Percentiles rank a stretch among this genome's conserved stretches.
Conservation (phyloP, 2,888 invertebrate species). For the Schizaphis graminum region DNA sequence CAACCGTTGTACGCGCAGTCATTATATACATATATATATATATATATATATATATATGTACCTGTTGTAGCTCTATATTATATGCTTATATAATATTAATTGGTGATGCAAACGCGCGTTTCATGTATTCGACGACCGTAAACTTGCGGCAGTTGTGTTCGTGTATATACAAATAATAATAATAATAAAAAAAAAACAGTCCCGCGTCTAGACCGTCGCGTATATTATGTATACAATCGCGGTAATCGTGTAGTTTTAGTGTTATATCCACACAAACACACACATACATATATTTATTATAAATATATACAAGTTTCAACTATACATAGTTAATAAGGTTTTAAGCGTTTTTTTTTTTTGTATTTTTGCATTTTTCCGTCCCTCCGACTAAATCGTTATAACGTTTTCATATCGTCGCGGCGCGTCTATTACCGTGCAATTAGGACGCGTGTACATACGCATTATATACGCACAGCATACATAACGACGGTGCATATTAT, state of each 20-base stretch:
- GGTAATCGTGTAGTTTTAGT: not conserved
- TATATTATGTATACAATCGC: not conserved
- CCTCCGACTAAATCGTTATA: not conserved
- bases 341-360: not conserved
- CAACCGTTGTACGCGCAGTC: slow-evolving; percentile 6
- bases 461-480: not conserved
- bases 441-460: not conserved
- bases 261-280: not conserved
- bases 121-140: not conserved
- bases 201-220: not conserved
- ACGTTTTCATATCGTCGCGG: slow-evolving; percentile 9
- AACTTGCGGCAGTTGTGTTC: not conserved
- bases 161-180: not conserved
- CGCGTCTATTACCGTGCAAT: slow-evolving; percentile 2
- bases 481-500: not conserved
- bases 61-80: not conserved
- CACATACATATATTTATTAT: not conserved
- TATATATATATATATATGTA: not conserved
- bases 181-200: not conserved
- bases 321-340: not conserved
- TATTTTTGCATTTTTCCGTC: not conserved
- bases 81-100: not conserved
- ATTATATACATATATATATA: not conserved
- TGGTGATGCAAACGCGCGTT: not conserved
- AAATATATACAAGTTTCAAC: not conserved